phyloP scores from a whole-genome alignment of 2,888 invertebrate species.

The Drosophila mulleri region DNA sequence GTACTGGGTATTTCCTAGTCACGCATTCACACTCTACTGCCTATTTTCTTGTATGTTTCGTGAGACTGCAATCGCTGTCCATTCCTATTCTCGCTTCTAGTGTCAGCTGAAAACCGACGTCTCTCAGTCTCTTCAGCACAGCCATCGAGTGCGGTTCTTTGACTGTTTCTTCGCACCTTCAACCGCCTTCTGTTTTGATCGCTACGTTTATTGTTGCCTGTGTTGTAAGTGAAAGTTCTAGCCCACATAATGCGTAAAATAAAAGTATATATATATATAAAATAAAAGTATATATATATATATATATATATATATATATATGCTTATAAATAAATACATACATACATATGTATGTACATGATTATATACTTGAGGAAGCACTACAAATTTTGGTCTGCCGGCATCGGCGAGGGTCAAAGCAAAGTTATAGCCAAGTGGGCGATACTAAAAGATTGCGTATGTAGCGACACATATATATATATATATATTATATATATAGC shows the following conservation, averaged over 20 bases:
- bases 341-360: too few relatives aligned
- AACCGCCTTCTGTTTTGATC: conserved; percentile 52
- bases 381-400: conserved; percentile 38
- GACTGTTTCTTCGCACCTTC: conserved; percentile 23
- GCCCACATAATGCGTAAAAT: neutral
- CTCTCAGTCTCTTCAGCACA: conserved; percentile 63
- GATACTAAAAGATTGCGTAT: conserved; percentile 12
- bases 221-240: conserved; percentile 67
- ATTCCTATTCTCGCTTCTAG: conserved; percentile 5
- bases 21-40: too few relatives aligned
- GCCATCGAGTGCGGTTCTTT: conserved; percentile 62
- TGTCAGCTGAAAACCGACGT: conserved; percentile 36
- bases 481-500: neutral
- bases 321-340: neutral
- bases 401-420: conserved; percentile 30
- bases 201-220: conserved; percentile 41
- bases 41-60: conserved; percentile 19
- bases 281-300: neutral
- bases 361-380: conserved; percentile 43
- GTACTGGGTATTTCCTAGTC: neutral
- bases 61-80: conserved; percentile 38
- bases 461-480: neutral
- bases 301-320: neutral
- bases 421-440: conserved; percentile 38
- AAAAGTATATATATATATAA: neutral